phyloP scores from a whole-genome alignment of 2,113 vertebrate species.

The Plecturocebus donacophilus region DNA sequence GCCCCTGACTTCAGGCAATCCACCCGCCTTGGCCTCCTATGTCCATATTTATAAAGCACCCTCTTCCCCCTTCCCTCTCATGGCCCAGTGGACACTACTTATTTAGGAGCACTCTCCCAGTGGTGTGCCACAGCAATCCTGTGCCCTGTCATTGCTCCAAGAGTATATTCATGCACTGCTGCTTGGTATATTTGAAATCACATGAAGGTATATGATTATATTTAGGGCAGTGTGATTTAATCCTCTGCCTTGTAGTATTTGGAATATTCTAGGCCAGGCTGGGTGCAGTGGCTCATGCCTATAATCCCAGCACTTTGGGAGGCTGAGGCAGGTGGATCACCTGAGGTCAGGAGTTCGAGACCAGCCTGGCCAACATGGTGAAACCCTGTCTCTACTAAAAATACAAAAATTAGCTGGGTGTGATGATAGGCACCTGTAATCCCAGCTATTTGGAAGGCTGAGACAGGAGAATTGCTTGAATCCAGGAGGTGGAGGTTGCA shows the following conservation, averaged over 20 bases:
- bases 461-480: too few species aligned
- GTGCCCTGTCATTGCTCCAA: rapidly evolving
- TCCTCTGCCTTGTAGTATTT: neutral
- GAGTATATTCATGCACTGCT: rapidly evolving
- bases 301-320: too few species aligned
- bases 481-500: too few species aligned
- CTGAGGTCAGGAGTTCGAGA: too few species aligned
- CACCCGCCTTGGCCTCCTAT: neutral
- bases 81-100: neutral
- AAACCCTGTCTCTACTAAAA: too few species aligned
- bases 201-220: neutral
- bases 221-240: neutral
- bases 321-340: too few species aligned
- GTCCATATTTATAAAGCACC: neutral
- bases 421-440: too few species aligned
- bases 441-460: too few species aligned
- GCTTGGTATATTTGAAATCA: neutral
- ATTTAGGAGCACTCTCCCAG: neutral
- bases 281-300: too few species aligned
- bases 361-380: too few species aligned
- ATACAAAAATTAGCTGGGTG: too few species aligned
- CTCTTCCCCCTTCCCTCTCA: neutral
- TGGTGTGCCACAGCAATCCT: neutral
- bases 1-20: neutral
- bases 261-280: neutral